A percentile compares a stretch with the other conserved stretches of the same genome.
phyloP scores from a whole-genome alignment of 1,140 invertebrate genomes.

The Drosophila willistoni region DNA sequence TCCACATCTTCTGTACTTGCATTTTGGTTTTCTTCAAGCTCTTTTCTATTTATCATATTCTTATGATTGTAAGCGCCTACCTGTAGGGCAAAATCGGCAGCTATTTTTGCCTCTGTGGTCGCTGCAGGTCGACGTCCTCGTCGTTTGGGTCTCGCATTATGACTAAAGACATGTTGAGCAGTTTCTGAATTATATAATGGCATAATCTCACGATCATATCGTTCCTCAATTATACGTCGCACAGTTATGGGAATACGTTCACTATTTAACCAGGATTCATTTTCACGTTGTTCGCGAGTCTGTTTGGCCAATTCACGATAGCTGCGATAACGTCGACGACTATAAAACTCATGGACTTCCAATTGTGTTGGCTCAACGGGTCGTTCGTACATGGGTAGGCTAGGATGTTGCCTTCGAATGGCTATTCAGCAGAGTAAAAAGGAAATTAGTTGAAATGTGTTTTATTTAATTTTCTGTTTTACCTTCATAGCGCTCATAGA shows the following conservation, averaged over 20 bases:
- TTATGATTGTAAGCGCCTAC: not conserved
- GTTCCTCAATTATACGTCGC: conserved; percentile 17
- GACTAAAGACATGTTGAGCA: conserved; percentile 36
- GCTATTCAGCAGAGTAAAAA: not conserved
- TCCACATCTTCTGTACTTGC: not conserved
- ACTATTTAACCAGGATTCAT: conserved; percentile 23
- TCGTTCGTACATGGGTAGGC: conserved; percentile 18
- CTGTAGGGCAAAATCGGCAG: conserved; percentile 26
- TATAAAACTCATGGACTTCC: not conserved
- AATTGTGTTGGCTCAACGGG: conserved; percentile 7
- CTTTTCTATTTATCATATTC: not conserved
- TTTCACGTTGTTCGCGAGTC: conserved; percentile 13
- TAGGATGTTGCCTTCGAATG: conserved; percentile 17
- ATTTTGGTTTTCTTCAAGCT: not conserved
- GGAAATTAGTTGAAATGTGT: not conserved
- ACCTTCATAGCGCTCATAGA: conserved; percentile 45
- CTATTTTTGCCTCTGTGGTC: conserved; percentile 12
- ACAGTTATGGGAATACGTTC: conserved; percentile 24
- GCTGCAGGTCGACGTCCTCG: conserved; percentile 29
- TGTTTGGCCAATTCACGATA: not conserved
- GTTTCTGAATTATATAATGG: conserved; percentile 8
- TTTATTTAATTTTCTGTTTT: not conserved
- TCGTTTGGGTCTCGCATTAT: conserved; percentile 4
- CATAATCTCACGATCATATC: not conserved
- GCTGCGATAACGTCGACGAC: not conserved